A percentile compares a stretch with the other conserved stretches of the same genome.
Evolutionary conservation across 2,888 invertebrate genomes (phyloP).

Genomic region (Drosophila merina): DNA sequence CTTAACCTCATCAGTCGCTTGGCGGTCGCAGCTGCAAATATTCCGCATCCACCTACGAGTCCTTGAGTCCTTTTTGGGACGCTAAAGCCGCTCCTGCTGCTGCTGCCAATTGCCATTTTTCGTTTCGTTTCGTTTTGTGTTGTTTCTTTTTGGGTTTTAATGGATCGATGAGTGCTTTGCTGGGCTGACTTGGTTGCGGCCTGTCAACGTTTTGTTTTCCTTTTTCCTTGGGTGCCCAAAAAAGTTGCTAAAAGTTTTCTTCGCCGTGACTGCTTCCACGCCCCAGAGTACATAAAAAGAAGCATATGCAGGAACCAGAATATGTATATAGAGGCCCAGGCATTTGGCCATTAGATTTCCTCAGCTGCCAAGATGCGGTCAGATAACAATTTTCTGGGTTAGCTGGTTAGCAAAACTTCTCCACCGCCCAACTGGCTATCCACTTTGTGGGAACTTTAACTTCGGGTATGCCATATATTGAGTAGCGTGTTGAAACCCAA

Average conservation of each 20-base stretch:
- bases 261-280: conserved; percentile 11
- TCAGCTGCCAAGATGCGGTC: conserved; percentile 47
- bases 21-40: conserved; percentile 55
- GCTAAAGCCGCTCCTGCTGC: conserved; percentile 25
- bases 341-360: conserved; percentile 72
- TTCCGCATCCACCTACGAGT: conserved; percentile 45
- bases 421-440: not conserved
- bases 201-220: conserved; percentile 47
- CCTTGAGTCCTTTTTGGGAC: conserved; percentile 47
- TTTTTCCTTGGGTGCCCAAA: conserved; percentile 4
- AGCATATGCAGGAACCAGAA: not conserved
- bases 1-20: conserved; percentile 54
- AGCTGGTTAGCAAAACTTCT: conserved; percentile 55
- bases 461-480: not conserved
- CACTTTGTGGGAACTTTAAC: conserved; percentile 11
- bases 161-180: conserved; percentile 72
- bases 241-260: conserved; percentile 28
- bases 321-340: conserved; percentile 33
- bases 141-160: conserved; percentile 75
- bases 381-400: conserved; percentile 59
- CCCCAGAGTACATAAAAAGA: conserved; percentile 1
- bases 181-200: conserved; percentile 37
- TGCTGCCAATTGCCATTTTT: conserved; percentile 58
- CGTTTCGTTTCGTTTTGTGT: conserved; percentile 58
- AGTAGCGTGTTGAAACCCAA: conserved; percentile 12